Conservation (phyloP, 53 echinoderm and acorn worm species). For the Luidia sarsii region DNA sequence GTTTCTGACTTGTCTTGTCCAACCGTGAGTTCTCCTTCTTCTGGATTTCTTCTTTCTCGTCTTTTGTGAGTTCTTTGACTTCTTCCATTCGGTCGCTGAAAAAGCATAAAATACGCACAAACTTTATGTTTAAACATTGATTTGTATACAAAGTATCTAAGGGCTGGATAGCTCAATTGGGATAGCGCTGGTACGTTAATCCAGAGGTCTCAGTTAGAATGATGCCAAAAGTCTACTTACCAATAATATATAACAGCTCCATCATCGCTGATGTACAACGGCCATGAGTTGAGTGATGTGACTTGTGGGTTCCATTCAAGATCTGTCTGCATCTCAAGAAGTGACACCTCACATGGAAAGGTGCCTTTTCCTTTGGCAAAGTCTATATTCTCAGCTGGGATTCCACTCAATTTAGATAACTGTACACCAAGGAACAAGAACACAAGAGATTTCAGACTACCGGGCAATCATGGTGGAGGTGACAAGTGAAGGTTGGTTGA, state of each 20-base stretch:
- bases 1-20: slow-evolving; percentile 50
- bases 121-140: background rate
- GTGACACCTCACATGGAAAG: slow-evolving; percentile 91
- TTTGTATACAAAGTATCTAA: background rate
- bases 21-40: slow-evolving; percentile 91
- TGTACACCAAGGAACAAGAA: slow-evolving; percentile 1
- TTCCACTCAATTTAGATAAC: slow-evolving; percentile 78
- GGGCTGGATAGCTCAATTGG: too few relatives aligned
- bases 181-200: background rate
- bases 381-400: slow-evolving; percentile 69
- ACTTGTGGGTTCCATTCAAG: slow-evolving; percentile 96
- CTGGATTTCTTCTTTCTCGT: slow-evolving; percentile 87
- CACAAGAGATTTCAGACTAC: background rate
- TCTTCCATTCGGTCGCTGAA: slow-evolving; percentile 81
- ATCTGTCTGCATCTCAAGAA: slow-evolving; percentile 90
- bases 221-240: slow-evolving; percentile 68
- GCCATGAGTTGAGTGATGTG: slow-evolving; percentile 82
- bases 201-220: background rate
- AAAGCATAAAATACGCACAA: background rate
- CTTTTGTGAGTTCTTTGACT: slow-evolving; percentile 76
- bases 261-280: slow-evolving; percentile 96
- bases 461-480: too few relatives aligned
- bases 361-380: slow-evolving; percentile 96
- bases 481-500: background rate
- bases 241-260: slow-evolving; percentile 96